Evolutionary conservation across 2,888 invertebrate species (phyloP), one percentile per base, ranked within the genome.

Genomic region (Lapara coniferarum): DNA sequence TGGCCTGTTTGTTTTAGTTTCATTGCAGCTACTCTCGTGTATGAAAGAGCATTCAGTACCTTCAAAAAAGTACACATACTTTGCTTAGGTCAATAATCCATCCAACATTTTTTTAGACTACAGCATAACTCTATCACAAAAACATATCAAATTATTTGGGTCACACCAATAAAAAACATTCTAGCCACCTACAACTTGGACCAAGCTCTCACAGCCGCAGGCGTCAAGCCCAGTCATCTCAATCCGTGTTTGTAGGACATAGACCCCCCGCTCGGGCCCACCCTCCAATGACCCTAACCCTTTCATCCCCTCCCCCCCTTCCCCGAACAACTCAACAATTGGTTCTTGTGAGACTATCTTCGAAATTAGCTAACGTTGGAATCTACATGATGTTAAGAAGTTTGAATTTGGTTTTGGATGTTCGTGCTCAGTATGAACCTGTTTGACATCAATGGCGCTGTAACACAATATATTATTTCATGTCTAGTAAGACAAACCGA

Each of bases 211-310:
- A 59, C 69, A 78, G 82, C 84, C 81, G 79, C 86, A 82, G 83
- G 85, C 87, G 85, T 85, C 87, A 82, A 80, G 81, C 81, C 80
- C 85, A 85, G 87, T 81, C 88, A 85, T 86, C 85, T 86, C 86
- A 84, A 85, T 85, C 85, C 83, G 82, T 86, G 86, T 86, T 87
- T 84, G 85, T 85, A 82, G 86, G 84, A 81, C 85, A 79, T 73
- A 69, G 70, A 74, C 74, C 70, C 71, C 73, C 71, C 74, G 69
- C 73, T 71, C 67, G 56, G 25, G 56, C 56, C 56, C 58, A 70
- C 72, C 74, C 74, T 73, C 72, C 75, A 72, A 44, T 57, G 58
- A 68, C 68, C 68, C 58, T 57, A 30, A 59, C 57, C 68, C 30
- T 59, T 59, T 52, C 59, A 19, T 52, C 59, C 52, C 66, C 37